Percentiles rank a stretch among this genome's conserved stretches.
These are phyloP conservation scores for Drosophila willistoni DNA, from an alignment of 1,140 invertebrate species.

Conservation along the genomic window DNA sequence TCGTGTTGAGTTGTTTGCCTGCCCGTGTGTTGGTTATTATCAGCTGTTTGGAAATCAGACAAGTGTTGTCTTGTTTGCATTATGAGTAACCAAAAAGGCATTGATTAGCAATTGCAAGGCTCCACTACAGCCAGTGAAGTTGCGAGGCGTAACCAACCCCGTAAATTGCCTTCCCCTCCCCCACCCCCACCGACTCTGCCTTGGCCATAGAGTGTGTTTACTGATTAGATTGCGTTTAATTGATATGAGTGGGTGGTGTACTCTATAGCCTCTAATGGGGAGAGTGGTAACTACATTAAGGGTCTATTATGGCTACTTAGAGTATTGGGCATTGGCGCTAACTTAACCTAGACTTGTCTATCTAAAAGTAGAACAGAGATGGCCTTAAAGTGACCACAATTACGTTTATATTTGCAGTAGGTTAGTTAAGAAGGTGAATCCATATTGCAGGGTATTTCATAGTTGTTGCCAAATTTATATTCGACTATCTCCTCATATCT, in stretches of 20 bases:
- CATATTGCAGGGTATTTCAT: background rate
- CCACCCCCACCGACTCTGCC: background rate
- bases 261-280: too few species aligned
- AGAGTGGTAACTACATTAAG: too few species aligned
- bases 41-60: constrained; percentile 76
- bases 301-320: too few species aligned
- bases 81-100: constrained; percentile 56
- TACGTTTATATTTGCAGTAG: too few species aligned
- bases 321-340: too few species aligned
- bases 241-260: background rate
- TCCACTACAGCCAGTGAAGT: constrained; percentile 10
- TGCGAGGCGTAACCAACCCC: background rate
- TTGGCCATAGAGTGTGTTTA: constrained; percentile 18
- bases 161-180: constrained; percentile 3
- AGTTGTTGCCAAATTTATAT: background rate
- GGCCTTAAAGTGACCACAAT: too few species aligned
- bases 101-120: constrained; percentile 60
- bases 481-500: background rate
- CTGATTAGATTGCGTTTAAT: constrained; percentile 17
- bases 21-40: constrained; percentile 55
- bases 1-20: constrained; percentile 23
- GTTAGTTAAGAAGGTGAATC: too few species aligned
- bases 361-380: too few species aligned
- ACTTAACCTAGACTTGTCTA: too few species aligned
- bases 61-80: constrained; percentile 66